Evolutionary conservation across 2,888 invertebrate genomes (phyloP), one percentile per base, ranked within the genome.

Genomic region (Suillia variegata): DNA sequence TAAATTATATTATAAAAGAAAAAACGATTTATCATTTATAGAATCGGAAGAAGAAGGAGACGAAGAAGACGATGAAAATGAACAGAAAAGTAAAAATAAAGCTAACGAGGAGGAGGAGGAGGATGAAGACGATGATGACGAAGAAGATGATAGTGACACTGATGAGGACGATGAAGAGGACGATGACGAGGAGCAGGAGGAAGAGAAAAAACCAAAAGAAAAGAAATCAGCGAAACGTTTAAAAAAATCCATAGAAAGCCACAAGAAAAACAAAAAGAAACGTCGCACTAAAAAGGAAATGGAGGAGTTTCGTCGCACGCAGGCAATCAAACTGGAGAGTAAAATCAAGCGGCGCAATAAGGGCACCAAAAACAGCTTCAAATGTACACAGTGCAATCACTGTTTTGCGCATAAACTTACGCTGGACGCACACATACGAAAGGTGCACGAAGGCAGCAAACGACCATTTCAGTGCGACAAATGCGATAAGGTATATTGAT

Each of bases 401-500:
- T 64, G 73, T 56, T 78, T 78, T 58, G 77, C 75, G 2, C 76
- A 77, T 54, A 71, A 70, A 52, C 63, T 78, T 3, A 77, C 77
- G 1, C 58, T 75, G 2, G 68, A 69, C 5, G 77, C 78, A 2
- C 77, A 78, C 50, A 42, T 77, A 1, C 78, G 77, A 12, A 77
- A 77, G 56, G 74, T 77, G 12, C 77, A 78, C 47, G 76, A 78
- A 62, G 78, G 78, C 17, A 70, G 63, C 50, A 77, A 76, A 51
- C 69, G 77, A 0, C 78, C 77, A 1, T 78, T 74, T 22, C 66
- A 77, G 54, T 78, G 77, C 34, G 75, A 78, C 56, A 70, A 75
- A n/a, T 78, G 77, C 49, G 78, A 78, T 50, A 78, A 78, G 56
- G n/a, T n/a, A n/a, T n/a, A n/a, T n/a, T n/a, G n/a, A n/a, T n/a